phyloP scores from a whole-genome alignment of 2,113 vertebrate species.

The Hucho hucho region DNA sequence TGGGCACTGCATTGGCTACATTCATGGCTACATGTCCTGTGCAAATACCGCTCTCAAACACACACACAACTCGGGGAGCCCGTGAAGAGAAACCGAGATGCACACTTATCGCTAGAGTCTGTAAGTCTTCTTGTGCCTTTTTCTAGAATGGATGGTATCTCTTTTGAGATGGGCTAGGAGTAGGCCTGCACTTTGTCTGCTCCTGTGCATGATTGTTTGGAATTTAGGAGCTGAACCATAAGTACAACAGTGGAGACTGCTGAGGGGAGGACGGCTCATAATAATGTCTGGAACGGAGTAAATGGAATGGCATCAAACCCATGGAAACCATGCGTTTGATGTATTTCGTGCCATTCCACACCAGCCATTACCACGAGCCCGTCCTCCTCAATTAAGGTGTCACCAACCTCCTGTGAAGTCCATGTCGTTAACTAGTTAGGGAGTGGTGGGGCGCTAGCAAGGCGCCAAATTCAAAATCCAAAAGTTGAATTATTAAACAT shows the following conservation, averaged over 20 bases:
- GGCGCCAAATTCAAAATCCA: no score
- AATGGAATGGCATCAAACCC: no score
- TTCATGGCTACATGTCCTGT: slow-evolving; percentile 47
- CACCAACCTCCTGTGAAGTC: slow-evolving; percentile 47
- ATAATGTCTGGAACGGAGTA: no score
- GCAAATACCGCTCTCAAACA: slow-evolving; percentile 19
- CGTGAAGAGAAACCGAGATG: slow-evolving; percentile 37
- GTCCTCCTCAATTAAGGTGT: no score
- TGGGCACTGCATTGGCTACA: slow-evolving; percentile 33
- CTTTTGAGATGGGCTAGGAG: not conserved
- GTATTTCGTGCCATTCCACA: no score
- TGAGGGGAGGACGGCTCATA: no score
- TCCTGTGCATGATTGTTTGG: slow-evolving; percentile 9
- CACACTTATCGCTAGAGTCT: slow-evolving; percentile 14
- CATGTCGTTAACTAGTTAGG: not conserved
- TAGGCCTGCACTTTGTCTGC: slow-evolving; percentile 10
- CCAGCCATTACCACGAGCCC: no score
- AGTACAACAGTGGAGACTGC: no score
- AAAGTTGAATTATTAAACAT: no score
- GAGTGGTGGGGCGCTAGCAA: no score
- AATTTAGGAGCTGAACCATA: no score
- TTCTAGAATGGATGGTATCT: slow-evolving; percentile 12
- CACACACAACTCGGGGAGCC: slow-evolving; percentile 22
- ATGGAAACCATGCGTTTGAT: no score
- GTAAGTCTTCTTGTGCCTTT: not conserved